Conservation (phyloP, 2,888 invertebrate species). For the Prenolepis imparis region DNA sequence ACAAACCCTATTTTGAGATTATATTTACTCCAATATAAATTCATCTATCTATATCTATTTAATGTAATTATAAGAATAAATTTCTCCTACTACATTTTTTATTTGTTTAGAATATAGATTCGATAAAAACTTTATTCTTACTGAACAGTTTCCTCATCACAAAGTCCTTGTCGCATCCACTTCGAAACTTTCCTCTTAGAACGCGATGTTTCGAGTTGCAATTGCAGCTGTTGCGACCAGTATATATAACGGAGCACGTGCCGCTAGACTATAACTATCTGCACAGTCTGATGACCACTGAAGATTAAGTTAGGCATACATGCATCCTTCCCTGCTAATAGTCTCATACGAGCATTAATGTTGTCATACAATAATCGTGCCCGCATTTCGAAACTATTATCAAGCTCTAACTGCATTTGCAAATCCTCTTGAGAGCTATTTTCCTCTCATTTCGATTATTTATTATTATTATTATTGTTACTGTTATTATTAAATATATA, state of each 20-base stretch:
- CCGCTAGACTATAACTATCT: background rate
- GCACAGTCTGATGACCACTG: background rate
- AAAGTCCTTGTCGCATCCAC: background rate
- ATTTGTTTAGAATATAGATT: background rate
- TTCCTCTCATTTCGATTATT: background rate
- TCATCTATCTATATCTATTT: background rate
- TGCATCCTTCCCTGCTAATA: background rate
- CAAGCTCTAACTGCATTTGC: background rate
- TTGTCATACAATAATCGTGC: background rate
- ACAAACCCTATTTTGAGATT: background rate
- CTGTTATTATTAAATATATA: background rate
- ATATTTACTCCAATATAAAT: slow-evolving; percentile 15
- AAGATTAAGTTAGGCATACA: background rate
- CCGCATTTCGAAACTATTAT: slow-evolving; percentile 4
- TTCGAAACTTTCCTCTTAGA: slow-evolving; percentile 51
- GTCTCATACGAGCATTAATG: slow-evolving; percentile 6
- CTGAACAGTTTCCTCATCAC: slow-evolving; percentile 25
- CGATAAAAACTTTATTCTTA: slow-evolving; percentile 25
- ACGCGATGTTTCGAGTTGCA: slow-evolving; percentile 10
- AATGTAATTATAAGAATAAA: background rate
- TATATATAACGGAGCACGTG: slow-evolving; percentile 15
- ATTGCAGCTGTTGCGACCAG: slow-evolving; percentile 4
- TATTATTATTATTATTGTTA: background rate
- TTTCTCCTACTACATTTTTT: background rate
- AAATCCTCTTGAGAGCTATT: background rate